Evolutionary conservation across 2,797 vertebrate species (phyloP), one percentile per base, ranked within the genome.

Genomic region (Lepus townsendii): DNA sequence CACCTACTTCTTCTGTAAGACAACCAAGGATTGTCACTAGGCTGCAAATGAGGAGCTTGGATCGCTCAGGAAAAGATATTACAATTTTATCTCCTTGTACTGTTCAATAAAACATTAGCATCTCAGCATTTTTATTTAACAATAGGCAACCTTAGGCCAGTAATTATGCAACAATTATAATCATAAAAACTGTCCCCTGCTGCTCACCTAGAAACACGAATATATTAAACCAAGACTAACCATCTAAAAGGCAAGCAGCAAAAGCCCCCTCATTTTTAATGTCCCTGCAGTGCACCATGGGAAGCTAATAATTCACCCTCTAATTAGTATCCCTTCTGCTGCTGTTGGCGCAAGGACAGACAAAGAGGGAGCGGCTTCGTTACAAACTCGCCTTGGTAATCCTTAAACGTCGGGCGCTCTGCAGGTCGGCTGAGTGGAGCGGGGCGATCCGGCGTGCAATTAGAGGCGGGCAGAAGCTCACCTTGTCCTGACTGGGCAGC

Each of bases 151-250:
- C 98, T 98, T 98, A 98, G 98, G 98, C 97, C 96, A 97, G 98
- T 98, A 98, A 99, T 98, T 99, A 98, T 98, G 98, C 98, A 98
- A 98, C 98, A 98, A 99, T 99, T 98, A 99, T 98, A 98, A 98
- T 98, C 95, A 98, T 98, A 98, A 98, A 98, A 98, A 97, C 97
- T 97, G 96, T 98, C 98, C 97, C 98, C 98, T 97, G 98, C 98
- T 98, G 98, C 98, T 98, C 97, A 98, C 97, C 98, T 98, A 98
- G 98, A 97, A 99, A 98, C 96, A 98, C 88, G 98, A 98, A 98
- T 98, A 98, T 98, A 98, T 99, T 98, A 98, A 98, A 98, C 97
- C 82, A 94, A 95, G 97, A 88, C 97, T 97, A 97, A 96, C 97
- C 97, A 94, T 97, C 97, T 97, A 98, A 98, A 98, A 98, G 97